Conservation (phyloP, 2,888 invertebrate genomes). For the Callimorpha dominula region DNA sequence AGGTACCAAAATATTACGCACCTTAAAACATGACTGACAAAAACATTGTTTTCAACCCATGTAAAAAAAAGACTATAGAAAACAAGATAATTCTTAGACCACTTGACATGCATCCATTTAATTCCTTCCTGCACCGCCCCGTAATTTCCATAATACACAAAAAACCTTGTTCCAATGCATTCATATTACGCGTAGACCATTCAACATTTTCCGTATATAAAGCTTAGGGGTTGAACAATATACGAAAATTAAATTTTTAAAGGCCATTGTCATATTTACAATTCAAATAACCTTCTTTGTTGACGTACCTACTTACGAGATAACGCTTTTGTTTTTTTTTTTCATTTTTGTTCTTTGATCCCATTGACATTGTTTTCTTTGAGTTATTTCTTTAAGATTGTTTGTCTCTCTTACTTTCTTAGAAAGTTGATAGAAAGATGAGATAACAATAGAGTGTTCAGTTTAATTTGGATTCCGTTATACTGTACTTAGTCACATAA, state of each 20-base stretch:
- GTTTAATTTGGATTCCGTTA: neutral
- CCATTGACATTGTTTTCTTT: conserved; percentile 46
- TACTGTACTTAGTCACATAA: neutral
- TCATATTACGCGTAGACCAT: conserved; percentile 31
- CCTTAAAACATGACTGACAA: neutral
- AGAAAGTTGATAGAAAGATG: conserved; percentile 13
- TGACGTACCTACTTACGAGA: conserved; percentile 39
- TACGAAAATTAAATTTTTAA: conserved; percentile 50
- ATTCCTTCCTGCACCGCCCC: conserved; percentile 15
- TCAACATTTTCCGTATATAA: conserved; percentile 27
- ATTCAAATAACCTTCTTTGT: conserved; percentile 52
- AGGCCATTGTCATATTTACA: conserved; percentile 50
- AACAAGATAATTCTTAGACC: neutral
- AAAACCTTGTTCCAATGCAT: conserved; percentile 26
- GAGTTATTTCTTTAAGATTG: conserved; percentile 23
- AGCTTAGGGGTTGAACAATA: conserved; percentile 35
- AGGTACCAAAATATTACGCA: too few species aligned
- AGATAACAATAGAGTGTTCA: neutral
- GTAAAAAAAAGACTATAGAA: neutral
- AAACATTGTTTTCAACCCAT: neutral
- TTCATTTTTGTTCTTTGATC: conserved; percentile 38
- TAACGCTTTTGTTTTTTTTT: conserved; percentile 45
- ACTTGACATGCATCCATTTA: conserved; percentile 7
- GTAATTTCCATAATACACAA: conserved; percentile 24
- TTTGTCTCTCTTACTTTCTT: conserved; percentile 20